These are phyloP conservation scores for Nomada hirtipes DNA, from an alignment of 2,888 invertebrate genomes.

Conservation along the genomic window DNA sequence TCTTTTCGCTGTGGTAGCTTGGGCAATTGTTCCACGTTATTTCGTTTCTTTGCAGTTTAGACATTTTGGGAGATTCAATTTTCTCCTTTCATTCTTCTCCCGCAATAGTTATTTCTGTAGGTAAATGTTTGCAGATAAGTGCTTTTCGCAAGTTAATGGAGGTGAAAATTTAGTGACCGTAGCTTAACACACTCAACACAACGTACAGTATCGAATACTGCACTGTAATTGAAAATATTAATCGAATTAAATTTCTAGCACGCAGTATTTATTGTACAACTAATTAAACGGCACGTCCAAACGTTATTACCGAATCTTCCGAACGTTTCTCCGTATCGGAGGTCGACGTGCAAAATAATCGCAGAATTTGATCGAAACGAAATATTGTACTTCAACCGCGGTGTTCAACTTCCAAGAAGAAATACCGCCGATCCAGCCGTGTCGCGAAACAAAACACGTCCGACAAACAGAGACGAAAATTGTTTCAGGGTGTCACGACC, in stretches of 20 bases:
- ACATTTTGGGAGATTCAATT: background rate
- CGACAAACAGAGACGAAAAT: conserved; percentile 39
- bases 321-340: too few species aligned
- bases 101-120: background rate
- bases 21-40: too few species aligned
- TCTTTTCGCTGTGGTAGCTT: too few species aligned
- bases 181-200: too few species aligned
- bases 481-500: conserved; percentile 28
- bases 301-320: too few species aligned
- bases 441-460: conserved; percentile 5
- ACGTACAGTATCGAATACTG: too few species aligned
- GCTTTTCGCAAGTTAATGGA: background rate
- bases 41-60: background rate
- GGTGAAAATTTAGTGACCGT: too few species aligned
- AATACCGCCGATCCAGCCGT: background rate
- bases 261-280: background rate
- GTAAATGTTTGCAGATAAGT: background rate
- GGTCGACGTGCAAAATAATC: background rate
- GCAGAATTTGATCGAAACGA: background rate
- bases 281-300: too few species aligned
- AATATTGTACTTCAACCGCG: too few species aligned
- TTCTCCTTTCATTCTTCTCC: background rate
- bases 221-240: background rate
- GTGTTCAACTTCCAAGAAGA: background rate
- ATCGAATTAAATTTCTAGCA: background rate